Evolutionary conservation across 2,113 vertebrate species (phyloP), one percentile per base, ranked within the genome.

Genomic region (Syngnathus floridae): DNA sequence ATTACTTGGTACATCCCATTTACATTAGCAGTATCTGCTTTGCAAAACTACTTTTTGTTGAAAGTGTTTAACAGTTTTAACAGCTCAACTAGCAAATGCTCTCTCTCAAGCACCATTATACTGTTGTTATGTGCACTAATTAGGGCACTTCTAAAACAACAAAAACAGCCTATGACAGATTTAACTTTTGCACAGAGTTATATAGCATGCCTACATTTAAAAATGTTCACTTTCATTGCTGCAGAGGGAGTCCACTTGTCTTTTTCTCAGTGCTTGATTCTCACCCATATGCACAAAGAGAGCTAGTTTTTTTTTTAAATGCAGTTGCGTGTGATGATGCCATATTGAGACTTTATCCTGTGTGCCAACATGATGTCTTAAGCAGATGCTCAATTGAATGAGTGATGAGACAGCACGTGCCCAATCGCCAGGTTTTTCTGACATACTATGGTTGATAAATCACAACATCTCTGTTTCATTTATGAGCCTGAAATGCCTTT

Each of bases 381-480:
- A 35, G 65, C 67, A 63, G 51, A 46, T 55, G 37, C 51, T 63
- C 46, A 66, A 41, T n/a, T 48, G 31, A 36, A n/a, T 63, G 31
- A 56, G 57, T 48, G 46, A 41, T 51, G 21, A 61, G 14, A 13
- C 46, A 35, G 22, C 7, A 5, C 41, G 22, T 64, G 45, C 10
- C 5, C n/a, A 64, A n/a, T 31, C 26, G 26, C 26, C 26, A 31
- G 26, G 26, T 70, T 57, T 61, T 72, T 60, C 35, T 51, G 21
- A 17, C 45, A 57, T 72, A 70, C 71, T 67, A 74, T 22, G 48
- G 66, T 72, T 64, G 70, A 83, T 76, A 73, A 72, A 65, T 81
- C 73, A 66, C 68, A 58, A 2, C 0, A 2, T 43, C 56, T 52
- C 11, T 37, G 45, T 45, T 49, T 49, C 26, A 26, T 45, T 16